A percentile compares a stretch with the other conserved stretches of the same genome.
phyloP scores from a whole-genome alignment of 1,140 invertebrate species.

The Tetramorium alpestre region DNA sequence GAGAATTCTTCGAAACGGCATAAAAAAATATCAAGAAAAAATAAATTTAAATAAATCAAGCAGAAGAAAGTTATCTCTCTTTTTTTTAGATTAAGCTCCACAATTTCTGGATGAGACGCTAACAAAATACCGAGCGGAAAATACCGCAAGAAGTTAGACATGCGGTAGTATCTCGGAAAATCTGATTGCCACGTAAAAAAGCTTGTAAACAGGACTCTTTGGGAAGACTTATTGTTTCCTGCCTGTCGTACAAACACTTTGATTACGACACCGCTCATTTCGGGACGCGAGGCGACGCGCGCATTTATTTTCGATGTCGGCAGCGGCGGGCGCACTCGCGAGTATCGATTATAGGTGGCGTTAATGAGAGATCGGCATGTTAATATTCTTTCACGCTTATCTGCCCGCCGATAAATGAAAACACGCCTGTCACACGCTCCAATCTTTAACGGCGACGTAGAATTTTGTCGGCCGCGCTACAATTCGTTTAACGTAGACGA shows the following conservation, averaged over 20 bases:
- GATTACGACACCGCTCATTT: constrained; percentile 48
- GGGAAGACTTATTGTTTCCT: constrained; percentile 48
- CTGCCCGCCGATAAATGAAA: constrained; percentile 28
- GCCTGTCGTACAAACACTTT: not conserved
- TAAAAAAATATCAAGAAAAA: not conserved
- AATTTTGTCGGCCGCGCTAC: not conserved
- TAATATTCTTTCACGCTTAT: constrained; percentile 52
- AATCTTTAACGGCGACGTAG: not conserved
- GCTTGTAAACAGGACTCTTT: constrained; percentile 57
- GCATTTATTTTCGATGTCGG: constrained; percentile 42
- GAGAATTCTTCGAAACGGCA: not conserved
- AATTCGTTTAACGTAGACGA: constrained; percentile 11
- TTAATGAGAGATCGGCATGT: constrained; percentile 46
- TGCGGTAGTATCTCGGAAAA: constrained; percentile 6
- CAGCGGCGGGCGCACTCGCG: not conserved
- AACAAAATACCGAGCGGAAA: constrained; percentile 6
- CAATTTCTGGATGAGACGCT: not conserved
- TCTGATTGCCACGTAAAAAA: constrained; percentile 43
- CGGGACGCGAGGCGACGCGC: not conserved
- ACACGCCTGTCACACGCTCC: not conserved
- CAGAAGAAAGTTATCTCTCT: not conserved
- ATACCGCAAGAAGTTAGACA: constrained; percentile 7
- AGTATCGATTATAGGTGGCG: constrained; percentile 33
- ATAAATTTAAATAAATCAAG: not conserved
- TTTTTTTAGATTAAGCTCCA: not conserved